Evolutionary conservation across 2,797 vertebrate species (phyloP).

Genomic region (Epinephelus malabaricus): DNA sequence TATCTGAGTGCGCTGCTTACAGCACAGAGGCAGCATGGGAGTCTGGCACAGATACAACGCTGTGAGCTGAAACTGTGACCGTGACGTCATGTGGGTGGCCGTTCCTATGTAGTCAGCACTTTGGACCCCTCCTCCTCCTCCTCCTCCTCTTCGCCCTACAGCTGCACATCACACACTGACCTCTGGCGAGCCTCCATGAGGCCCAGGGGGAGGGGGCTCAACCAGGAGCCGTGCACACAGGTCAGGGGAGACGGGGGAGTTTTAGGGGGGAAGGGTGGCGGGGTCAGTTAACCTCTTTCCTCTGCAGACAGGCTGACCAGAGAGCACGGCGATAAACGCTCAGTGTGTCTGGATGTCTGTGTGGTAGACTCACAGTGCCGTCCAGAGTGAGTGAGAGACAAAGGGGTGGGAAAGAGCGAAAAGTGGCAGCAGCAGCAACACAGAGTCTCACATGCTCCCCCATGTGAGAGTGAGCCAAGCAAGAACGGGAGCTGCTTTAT

Average conservation of each 20-base stretch:
- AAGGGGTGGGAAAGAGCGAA: conserved; percentile 51
- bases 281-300: conserved; percentile 34
- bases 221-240: conserved; percentile 40
- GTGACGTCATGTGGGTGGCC: conserved; percentile 77
- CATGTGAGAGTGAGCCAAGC: conserved; percentile 73
- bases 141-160: conserved; percentile 55
- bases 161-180: conserved; percentile 77
- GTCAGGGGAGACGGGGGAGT: conserved; percentile 35
- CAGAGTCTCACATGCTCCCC: conserved; percentile 77
- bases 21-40: conserved; percentile 66
- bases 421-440: conserved; percentile 43
- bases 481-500: conserved; percentile 78
- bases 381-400: conserved; percentile 52
- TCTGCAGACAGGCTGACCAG: conserved; percentile 42
- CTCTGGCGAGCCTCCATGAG: conserved; percentile 68
- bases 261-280: conserved; percentile 19
- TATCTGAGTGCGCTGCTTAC: conserved; percentile 60
- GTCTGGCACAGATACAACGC: conserved; percentile 63
- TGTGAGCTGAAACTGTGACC: conserved; percentile 69
- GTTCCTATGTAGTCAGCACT: conserved; percentile 76
- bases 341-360: conserved; percentile 35
- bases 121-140: conserved; percentile 44
- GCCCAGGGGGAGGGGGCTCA: conserved; percentile 23
- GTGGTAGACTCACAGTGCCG: conserved; percentile 5
- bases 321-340: conserved; percentile 18